Evolutionary conservation across 2,113 vertebrate genomes (phyloP).

Genomic region (Acanthochromis polyacanthus): DNA sequence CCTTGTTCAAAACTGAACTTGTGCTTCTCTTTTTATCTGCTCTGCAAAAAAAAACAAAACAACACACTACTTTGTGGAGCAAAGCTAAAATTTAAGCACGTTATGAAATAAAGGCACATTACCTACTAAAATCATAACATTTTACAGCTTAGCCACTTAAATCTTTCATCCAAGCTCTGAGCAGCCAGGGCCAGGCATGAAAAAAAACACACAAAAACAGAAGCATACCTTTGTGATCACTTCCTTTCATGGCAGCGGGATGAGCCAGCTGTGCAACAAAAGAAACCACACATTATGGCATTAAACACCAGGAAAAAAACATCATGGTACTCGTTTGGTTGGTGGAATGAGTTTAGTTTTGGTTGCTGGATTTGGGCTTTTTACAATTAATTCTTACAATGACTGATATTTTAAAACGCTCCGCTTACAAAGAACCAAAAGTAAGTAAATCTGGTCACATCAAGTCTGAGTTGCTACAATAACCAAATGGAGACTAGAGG

Average conservation of each 20-base stretch:
- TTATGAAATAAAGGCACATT: not conserved
- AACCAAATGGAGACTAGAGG: too few relatives aligned
- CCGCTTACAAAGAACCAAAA: too few relatives aligned
- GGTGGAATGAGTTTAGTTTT: too few relatives aligned
- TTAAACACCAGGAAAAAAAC: not conserved
- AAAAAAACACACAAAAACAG: too few relatives aligned
- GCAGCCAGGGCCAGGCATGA: not conserved
- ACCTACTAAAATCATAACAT: not conserved
- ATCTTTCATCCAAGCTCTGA: not conserved
- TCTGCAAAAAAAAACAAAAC: not conserved
- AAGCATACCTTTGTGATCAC: slow-evolving; percentile 89
- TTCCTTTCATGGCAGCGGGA: slow-evolving; percentile 89
- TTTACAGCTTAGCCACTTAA: not conserved
- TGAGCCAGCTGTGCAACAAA: slow-evolving; percentile 87
- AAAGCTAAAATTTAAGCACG: not conserved
- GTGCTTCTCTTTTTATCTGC: not conserved
- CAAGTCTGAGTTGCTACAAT: too few relatives aligned
- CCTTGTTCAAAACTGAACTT: not conserved
- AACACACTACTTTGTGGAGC: not conserved
- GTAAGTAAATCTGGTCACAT: too few relatives aligned
- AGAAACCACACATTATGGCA: slow-evolving; percentile 6
- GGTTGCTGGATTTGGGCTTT: too few relatives aligned
- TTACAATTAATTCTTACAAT: too few relatives aligned
- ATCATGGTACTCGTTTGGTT: too few relatives aligned
- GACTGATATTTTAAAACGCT: too few relatives aligned